Evolutionary conservation across 2,888 invertebrate genomes (phyloP).

Genomic region (Platynereis dumerilii): DNA sequence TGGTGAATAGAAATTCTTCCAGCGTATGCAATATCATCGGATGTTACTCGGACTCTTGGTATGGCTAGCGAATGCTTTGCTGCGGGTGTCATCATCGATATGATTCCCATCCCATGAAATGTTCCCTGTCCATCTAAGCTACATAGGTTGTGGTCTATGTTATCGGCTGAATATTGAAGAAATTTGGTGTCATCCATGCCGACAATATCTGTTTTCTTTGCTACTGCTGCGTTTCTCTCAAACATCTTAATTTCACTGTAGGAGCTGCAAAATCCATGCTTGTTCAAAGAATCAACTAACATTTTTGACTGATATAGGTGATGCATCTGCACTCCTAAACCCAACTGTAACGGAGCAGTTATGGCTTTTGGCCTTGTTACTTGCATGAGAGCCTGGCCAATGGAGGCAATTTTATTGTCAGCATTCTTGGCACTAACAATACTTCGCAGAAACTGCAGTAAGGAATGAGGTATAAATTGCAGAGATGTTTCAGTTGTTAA

Average conservation of each 20-base stretch:
- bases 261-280: neutral
- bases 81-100: too few relatives aligned
- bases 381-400: slow-evolving; percentile 8
- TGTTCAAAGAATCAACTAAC: neutral
- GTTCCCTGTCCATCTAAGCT: too few relatives aligned
- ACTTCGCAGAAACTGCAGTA: neutral
- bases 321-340: neutral
- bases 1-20: too few relatives aligned
- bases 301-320: neutral
- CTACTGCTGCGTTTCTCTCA: neutral
- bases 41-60: too few relatives aligned
- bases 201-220: neutral
- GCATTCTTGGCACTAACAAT: neutral
- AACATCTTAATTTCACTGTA: neutral
- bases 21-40: too few relatives aligned
- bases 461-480: too few relatives aligned
- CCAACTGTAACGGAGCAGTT: neutral
- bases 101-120: too few relatives aligned
- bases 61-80: too few relatives aligned
- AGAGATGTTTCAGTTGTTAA: too few relatives aligned
- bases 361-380: neutral
- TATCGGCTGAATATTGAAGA: too few relatives aligned
- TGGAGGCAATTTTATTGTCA: neutral
- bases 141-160: too few relatives aligned
- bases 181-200: too few relatives aligned